Percentiles rank a stretch among this genome's conserved stretches.
Evolutionary conservation across 1,140 invertebrate species (phyloP).

Genomic region (Drosophila setifemur): DNA sequence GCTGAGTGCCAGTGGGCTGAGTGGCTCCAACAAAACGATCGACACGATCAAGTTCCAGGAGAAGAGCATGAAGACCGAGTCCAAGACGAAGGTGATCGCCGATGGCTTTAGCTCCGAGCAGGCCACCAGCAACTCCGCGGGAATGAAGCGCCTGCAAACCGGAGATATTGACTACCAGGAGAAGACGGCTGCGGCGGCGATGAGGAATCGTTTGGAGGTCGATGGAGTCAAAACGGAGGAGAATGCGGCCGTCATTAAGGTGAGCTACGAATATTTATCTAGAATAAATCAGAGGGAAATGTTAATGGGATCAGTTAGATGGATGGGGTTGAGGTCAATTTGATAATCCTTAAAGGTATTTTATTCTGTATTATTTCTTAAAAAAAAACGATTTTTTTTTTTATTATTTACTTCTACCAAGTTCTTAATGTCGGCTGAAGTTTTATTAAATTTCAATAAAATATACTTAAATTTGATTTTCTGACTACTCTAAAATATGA

Average conservation of each 20-base stretch:
- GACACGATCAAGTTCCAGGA: constrained; percentile 91
- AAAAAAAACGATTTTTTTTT: too few relatives aligned
- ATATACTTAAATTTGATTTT: too few relatives aligned
- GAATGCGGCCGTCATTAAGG: constrained; percentile 88
- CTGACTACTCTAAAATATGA: too few relatives aligned
- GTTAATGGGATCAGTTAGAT: too few relatives aligned
- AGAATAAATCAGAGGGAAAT: too few relatives aligned
- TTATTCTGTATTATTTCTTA: too few relatives aligned
- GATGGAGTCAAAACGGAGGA: constrained; percentile 91
- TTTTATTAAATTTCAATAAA: too few relatives aligned
- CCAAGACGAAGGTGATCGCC: constrained; percentile 90
- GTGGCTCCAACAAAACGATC: constrained; percentile 73
- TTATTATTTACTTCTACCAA: too few relatives aligned
- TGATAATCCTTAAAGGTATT: too few relatives aligned
- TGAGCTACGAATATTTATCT: too few relatives aligned
- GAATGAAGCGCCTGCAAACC: constrained; percentile 90
- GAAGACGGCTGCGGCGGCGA: constrained; percentile 85
- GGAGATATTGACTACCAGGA: constrained; percentile 90
- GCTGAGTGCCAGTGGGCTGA: constrained; percentile 56
- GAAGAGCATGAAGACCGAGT: constrained; percentile 89
- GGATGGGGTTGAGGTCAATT: too few relatives aligned
- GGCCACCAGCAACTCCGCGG: constrained; percentile 88
- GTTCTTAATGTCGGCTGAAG: too few relatives aligned
- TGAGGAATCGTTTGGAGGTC: constrained; percentile 87
- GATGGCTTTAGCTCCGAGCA: constrained; percentile 92